Percentiles rank a stretch among this genome's conserved stretches.
phyloP scores from a whole-genome alignment of 2,113 vertebrate species.

The Strix uralensis region DNA sequence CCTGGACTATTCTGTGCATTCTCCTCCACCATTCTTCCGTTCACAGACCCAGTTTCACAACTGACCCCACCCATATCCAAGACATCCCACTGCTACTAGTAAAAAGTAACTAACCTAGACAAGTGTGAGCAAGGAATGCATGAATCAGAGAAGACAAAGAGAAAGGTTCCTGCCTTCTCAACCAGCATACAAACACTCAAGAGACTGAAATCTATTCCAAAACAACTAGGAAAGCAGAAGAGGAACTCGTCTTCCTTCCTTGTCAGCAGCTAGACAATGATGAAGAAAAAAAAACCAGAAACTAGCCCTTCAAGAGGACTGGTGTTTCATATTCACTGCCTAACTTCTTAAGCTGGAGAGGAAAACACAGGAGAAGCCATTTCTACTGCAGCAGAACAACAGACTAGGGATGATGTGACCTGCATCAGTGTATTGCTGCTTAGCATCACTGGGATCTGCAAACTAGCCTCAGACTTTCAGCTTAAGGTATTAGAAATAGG shows the following conservation, averaged over 20 bases:
- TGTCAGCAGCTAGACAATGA: not conserved
- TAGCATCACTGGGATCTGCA: not conserved
- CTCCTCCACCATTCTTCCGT: not conserved
- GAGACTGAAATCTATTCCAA: not conserved
- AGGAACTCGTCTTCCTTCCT: not conserved
- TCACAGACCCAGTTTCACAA: not conserved
- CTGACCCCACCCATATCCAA: not conserved
- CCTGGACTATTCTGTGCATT: not conserved
- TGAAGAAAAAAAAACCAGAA: not conserved
- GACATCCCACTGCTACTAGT: not conserved
- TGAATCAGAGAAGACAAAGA: not conserved
- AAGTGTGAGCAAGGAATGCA: rapidly evolving
- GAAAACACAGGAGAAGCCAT: rapidly evolving
- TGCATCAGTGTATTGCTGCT: rapidly evolving
- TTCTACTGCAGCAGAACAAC: rapidly evolving
- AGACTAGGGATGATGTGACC: rapidly evolving
- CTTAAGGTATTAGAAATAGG: not conserved
- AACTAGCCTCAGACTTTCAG: not conserved
- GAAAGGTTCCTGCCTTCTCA: not conserved
- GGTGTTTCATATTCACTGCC: rapidly evolving
- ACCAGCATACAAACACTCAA: not conserved
- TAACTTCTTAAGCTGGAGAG: rapidly evolving
- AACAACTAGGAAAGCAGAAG: not conserved
- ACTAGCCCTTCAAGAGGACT: not conserved
- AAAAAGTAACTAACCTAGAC: not conserved